Base-by-base conservation (phyloP, 1,140 invertebrate species). In the Temnothorax nylanderi region DNA sequence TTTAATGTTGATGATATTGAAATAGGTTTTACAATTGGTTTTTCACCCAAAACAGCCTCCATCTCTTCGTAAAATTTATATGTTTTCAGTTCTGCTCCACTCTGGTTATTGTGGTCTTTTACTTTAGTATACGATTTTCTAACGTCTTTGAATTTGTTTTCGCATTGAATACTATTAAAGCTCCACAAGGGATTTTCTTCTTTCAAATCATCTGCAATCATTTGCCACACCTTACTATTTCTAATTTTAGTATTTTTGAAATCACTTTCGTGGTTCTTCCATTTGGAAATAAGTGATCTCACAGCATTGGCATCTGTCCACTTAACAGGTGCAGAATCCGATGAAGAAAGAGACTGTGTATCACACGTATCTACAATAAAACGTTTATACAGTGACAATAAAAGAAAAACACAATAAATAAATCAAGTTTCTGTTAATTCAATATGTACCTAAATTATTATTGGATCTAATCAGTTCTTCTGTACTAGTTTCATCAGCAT, bases 51-150 rank as follows among this genome's bases (percentile, higher is more conserved):
- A 41, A 21, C 32, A 75, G 18, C 51, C 34, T 56, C 51, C 34
- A 75, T 56, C 18, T 72, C 32, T 3, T 75, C 72, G 6, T 75
- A 75, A 75, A 75, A 75, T 56, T 75, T 71, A 71, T 3, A 49
- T 71, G 44, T 49, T 71, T 47, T 71, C 0, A 71, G 11, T 71
- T 71, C 67, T 71, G 67, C 67, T 71, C 67, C 67, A 49, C 67
- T 71, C 21, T 71, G 41, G 6, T 71, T 71, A 10, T 71, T 71
- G 6, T 71, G 44, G 7, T 71, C 44, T 32, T 71, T 71, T 32
- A 49, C 13, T 71, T 71, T 71, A 32, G 67, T 71, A 71, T 26
- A 71, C 3, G 67, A 26, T 71, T 71, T 71, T 32, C 67, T 49
- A 71, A 71, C 11, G 32, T 71, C 44, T 16, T 71, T 71, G 6